phyloP scores from a whole-genome alignment of 2,888 invertebrate genomes.

The Rutpela maculata region DNA sequence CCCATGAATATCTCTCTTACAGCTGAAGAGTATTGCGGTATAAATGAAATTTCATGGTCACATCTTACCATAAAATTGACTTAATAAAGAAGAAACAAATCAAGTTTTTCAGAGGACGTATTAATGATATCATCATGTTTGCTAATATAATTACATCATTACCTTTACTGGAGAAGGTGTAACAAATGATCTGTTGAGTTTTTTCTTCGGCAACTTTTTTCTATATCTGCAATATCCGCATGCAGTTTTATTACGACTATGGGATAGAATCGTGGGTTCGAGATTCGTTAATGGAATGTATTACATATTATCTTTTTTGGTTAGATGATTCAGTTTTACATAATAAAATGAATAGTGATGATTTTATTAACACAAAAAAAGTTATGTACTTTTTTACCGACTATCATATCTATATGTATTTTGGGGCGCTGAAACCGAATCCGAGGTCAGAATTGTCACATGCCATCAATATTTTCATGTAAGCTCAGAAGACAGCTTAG shows the following conservation, averaged over 20 bases:
- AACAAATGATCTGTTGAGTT: constrained; percentile 53
- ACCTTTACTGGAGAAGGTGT: constrained; percentile 56
- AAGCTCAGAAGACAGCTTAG: too few species aligned
- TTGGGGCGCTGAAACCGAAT: too few species aligned
- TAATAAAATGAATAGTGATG: neutral
- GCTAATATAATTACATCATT: constrained; percentile 60
- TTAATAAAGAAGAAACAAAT: constrained; percentile 55
- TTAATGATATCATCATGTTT: constrained; percentile 62
- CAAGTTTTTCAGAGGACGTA: constrained; percentile 57
- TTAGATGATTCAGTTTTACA: neutral
- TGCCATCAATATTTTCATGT: too few species aligned
- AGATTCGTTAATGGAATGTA: neutral
- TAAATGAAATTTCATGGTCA: constrained; percentile 54
- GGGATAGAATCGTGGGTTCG: constrained; percentile 20
- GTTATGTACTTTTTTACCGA: too few species aligned
- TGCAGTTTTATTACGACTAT: constrained; percentile 36
- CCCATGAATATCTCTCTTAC: constrained; percentile 14
- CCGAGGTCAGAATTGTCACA: too few species aligned
- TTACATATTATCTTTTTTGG: neutral
- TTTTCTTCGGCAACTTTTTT: constrained; percentile 38
- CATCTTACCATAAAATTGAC: constrained; percentile 53
- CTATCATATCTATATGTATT: too few species aligned
- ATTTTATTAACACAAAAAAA: too few species aligned
- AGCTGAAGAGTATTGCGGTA: constrained; percentile 3
- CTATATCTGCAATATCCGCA: constrained; percentile 43